Evolutionary conservation across 2,797 vertebrate genomes (phyloP), one percentile per base, ranked within the genome.

Genomic region (Falco peregrinus): DNA sequence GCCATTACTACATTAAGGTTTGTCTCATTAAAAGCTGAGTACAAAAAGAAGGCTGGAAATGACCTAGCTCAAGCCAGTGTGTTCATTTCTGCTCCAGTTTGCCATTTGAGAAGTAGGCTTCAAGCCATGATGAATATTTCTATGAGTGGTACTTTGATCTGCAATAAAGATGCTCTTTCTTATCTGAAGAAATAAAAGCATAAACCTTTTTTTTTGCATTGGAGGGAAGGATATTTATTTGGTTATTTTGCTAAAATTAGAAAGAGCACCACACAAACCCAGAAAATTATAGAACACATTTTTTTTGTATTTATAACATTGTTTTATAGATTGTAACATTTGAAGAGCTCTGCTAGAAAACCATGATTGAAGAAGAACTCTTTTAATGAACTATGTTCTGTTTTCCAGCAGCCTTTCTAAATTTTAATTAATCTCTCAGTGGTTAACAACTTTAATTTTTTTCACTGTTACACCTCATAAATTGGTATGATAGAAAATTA

Each of bases 1-100:
- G 97, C 98, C 98, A 98, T 99, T 98, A 98, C 97, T 97, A 84
- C 97, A 98, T 98, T 99, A 98, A 98, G 97, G 93, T 92, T 97
- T 91, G 97, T 98, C 97, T 98, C 97, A 97, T 98, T 98, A 98
- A 98, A 98, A 98, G 98, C 98, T 31, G 80, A 94, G 87, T 91
- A 97, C 97, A 98, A 94, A 98, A 98, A 99, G 98, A 98, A 98
- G 98, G 98, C 99, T 99, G 99, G 97, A 99, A 99, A 98, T 99
- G 99, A 99, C 99, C 98, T 98, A 98, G 97, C 97, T 87, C 87
- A 94, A 96, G 96, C 95, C 80, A 89, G 91, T 97, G 96, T 97
- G 98, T 98, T 98, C 98, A 98, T 98, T 98, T 98, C 98, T 98
- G 98, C 97, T 97, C 98, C 96, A 98, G 98, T 98, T 98, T 98